Percentiles rank a stretch among this genome's conserved stretches.
Evolutionary conservation across 2,888 invertebrate genomes (phyloP).

Genomic region (Sesamia inferens): DNA sequence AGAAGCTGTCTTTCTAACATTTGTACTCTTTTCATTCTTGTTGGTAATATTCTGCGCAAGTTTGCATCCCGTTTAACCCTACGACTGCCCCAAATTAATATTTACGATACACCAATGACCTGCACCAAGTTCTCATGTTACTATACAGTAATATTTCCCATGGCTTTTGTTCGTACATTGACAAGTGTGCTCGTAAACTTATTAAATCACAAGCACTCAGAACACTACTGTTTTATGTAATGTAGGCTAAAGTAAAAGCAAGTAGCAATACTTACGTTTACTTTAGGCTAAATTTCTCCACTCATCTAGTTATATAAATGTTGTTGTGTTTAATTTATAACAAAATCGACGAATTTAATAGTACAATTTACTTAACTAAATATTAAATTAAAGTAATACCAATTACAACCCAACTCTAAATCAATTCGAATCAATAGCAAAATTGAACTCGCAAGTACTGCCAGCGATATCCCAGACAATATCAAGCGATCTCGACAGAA

Average conservation of each 20-base stretch:
- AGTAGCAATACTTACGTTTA: conserved; percentile 14
- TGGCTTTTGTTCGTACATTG: conserved; percentile 74
- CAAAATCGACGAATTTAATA: conserved; percentile 15
- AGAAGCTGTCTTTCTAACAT: conserved; percentile 1
- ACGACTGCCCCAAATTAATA: conserved; percentile 71
- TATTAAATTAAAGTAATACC: conserved; percentile 28
- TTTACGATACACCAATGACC: conserved; percentile 77
- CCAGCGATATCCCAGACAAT: conserved; percentile 41
- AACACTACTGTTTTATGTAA: conserved; percentile 47
- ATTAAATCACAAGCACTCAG: conserved; percentile 66
- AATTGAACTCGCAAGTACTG: conserved; percentile 45
- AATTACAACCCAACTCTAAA: conserved; percentile 32
- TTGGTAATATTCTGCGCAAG: conserved; percentile 14
- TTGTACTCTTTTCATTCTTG: not conserved
- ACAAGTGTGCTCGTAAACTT: conserved; percentile 76
- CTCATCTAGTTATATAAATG: no score
- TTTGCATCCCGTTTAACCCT: conserved; percentile 51
- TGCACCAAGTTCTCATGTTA: conserved; percentile 68
- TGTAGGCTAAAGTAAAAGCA: conserved; percentile 31
- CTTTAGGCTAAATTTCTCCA: no score
- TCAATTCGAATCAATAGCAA: conserved; percentile 44
- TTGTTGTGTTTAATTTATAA: conserved; percentile 10
- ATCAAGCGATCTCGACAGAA: conserved; percentile 48
- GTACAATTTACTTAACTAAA: conserved; percentile 40
- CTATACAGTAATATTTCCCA: conserved; percentile 70